Conservation (phyloP, 2,797 vertebrate species). For the Acridotheres tristis region DNA sequence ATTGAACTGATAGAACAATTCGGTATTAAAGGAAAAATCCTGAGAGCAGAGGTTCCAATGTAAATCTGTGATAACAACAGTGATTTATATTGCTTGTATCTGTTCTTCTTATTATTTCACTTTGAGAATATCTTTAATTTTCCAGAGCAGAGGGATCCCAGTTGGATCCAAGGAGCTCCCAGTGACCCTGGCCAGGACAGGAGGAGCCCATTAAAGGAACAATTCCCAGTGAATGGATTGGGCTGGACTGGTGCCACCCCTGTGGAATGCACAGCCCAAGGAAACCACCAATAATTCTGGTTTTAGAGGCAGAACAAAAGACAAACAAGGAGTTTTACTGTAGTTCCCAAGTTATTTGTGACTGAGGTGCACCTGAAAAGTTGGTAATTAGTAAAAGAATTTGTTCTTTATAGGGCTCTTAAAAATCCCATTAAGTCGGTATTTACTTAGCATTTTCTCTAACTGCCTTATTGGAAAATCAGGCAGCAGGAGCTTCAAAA, state of each 20-base stretch:
- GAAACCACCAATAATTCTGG: neutral
- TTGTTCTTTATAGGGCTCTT: conserved; percentile 22
- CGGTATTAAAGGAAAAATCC: neutral
- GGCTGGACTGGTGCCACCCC: neutral
- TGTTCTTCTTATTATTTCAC: neutral
- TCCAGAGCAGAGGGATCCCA: neutral
- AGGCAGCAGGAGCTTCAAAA: neutral
- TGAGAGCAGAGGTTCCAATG: neutral
- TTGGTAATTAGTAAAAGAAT: conserved; percentile 26
- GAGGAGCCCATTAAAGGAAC: neutral
- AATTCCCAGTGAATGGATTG: neutral
- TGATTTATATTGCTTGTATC: neutral
- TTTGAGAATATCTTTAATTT: neutral
- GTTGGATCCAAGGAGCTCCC: neutral
- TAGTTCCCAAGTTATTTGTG: conserved; percentile 17
- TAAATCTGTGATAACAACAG: neutral
- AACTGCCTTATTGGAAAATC: neutral
- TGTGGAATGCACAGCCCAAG: neutral
- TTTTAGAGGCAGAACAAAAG: neutral
- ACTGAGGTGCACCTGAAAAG: conserved; percentile 15
- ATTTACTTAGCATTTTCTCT: conserved; percentile 33
- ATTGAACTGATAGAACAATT: neutral
- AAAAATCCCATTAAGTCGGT: conserved; percentile 15
- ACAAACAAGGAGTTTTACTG: neutral
- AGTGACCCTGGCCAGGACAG: neutral